Conservation (phyloP, 2,797 vertebrate species). For the Amblyraja radiata region DNA sequence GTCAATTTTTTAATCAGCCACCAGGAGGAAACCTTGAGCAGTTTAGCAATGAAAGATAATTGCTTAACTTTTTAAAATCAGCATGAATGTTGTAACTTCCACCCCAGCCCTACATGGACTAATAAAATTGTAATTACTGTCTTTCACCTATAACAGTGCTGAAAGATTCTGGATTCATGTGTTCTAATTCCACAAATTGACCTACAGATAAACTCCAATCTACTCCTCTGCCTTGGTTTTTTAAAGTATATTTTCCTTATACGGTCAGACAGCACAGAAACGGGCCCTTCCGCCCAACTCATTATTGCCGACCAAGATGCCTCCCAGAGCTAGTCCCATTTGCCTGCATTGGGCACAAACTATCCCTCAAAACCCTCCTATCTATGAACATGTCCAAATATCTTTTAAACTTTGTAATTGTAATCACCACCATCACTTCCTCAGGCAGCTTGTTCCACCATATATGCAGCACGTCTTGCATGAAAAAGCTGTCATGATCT, state of each 20-base stretch:
- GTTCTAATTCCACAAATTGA: neutral
- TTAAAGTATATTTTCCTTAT: neutral
- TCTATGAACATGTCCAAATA: no score
- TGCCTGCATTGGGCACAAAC: no score
- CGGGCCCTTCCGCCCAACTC: no score
- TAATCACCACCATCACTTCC: no score
- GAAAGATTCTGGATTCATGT: neutral
- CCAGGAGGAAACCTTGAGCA: slow-evolving; percentile 16
- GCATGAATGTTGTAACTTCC: neutral
- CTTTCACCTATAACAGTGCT: neutral
- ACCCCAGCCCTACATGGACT: no score
- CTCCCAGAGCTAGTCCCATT: no score
- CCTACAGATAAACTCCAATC: neutral
- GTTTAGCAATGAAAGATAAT: neutral
- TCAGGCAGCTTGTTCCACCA: no score
- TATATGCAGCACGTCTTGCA: no score
- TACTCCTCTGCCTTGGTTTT: neutral
- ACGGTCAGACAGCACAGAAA: no score
- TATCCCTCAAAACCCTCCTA: no score
- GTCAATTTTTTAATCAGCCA: neutral
- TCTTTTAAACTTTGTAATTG: no score
- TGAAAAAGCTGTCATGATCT: neutral
- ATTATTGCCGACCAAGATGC: no score
- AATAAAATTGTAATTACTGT: neutral
- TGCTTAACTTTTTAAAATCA: neutral